phyloP scores from a whole-genome alignment of 1,140 invertebrate species.

The Cotesia chilonis region DNA sequence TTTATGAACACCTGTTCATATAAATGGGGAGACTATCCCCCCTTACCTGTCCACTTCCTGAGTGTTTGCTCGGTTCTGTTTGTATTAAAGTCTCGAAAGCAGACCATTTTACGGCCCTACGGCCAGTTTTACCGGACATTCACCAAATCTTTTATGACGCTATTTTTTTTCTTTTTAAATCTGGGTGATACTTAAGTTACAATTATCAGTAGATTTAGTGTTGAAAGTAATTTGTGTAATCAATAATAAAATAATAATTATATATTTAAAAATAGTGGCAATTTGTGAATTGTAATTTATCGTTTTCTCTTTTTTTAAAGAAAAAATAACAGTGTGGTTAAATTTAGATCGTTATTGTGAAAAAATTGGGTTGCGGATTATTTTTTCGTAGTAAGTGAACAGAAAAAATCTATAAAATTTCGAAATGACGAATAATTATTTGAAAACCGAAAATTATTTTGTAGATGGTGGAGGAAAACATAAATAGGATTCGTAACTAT shows the following conservation, averaged over 20 bases:
- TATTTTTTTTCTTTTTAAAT: neutral
- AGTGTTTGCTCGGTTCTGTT: conserved; percentile 30
- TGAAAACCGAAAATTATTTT: neutral
- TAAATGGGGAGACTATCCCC: conserved; percentile 36
- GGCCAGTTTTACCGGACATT: conserved; percentile 34
- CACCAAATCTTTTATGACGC: neutral
- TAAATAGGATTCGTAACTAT: conserved; percentile 25
- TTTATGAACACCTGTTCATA: conserved; percentile 33
- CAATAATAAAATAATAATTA: no score
- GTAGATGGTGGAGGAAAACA: conserved; percentile 33
- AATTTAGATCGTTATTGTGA: neutral
- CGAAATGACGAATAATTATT: no score
- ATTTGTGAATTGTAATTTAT: no score
- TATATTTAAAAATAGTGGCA: no score
- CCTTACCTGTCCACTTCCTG: conserved; percentile 37
- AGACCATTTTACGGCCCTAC: conserved; percentile 31
- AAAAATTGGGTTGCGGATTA: neutral
- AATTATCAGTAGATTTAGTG: neutral
- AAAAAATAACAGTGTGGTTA: neutral
- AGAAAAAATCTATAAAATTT: no score
- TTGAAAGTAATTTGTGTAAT: no score
- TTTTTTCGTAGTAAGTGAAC: conserved; percentile 6
- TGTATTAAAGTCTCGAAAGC: conserved; percentile 34
- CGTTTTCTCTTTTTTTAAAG: no score
- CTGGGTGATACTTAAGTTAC: neutral